Conservation (phyloP, 2,888 invertebrate species). For the Chymomyza fuscimana region DNA sequence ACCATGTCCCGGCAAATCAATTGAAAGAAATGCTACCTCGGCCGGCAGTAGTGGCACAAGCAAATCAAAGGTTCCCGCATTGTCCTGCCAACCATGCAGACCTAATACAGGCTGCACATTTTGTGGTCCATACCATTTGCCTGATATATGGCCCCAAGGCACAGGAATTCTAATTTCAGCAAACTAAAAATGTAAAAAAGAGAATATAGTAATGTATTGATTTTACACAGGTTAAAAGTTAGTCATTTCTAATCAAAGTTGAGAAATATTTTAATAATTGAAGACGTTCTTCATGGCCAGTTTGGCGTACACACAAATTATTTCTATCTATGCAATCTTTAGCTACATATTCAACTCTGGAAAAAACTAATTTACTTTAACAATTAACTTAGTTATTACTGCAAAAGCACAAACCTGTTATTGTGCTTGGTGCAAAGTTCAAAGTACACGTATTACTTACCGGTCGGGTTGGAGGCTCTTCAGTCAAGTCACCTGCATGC, state of each 20-base stretch:
- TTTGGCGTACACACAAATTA: no score
- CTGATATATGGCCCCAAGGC: conserved; percentile 86
- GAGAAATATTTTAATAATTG: no score
- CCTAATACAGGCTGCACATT: conserved; percentile 84
- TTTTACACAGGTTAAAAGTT: no score
- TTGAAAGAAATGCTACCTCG: conserved; percentile 82
- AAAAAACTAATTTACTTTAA: no score
- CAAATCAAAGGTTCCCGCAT: conserved; percentile 85
- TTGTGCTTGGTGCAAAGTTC: conserved; percentile 23
- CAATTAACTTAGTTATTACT: no score
- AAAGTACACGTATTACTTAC: conserved; percentile 61
- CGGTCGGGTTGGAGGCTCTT: conserved; percentile 69
- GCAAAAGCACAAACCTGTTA: background rate
- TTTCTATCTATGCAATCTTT: no score
- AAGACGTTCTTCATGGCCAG: no score
- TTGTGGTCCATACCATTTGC: conserved; percentile 86
- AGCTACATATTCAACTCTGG: no score
- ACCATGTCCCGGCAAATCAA: conserved; percentile 88
- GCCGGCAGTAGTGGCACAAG: conserved; percentile 83
- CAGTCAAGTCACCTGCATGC: conserved; percentile 76
- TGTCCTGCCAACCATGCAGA: conserved; percentile 90
- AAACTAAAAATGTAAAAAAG: conserved; percentile 64
- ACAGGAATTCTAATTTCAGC: conserved; percentile 86
- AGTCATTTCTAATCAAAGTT: background rate
- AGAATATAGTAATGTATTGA: background rate